Percentiles rank a stretch among this genome's conserved stretches.
Evolutionary conservation across 2,888 invertebrate species (phyloP).

Genomic region (Ophion ellenae): DNA sequence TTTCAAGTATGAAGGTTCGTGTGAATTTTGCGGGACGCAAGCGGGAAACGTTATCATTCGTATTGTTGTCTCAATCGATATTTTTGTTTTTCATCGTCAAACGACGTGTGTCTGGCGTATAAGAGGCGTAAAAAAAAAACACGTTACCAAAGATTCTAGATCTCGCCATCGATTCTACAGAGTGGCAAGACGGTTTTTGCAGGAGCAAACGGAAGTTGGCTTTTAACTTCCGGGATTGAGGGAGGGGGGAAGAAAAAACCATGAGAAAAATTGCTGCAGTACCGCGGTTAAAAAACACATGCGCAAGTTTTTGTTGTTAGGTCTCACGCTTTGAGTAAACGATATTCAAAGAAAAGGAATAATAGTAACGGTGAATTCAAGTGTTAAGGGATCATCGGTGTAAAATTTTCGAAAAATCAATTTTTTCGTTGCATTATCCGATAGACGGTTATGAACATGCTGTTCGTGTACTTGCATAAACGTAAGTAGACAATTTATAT

Average conservation of each 20-base stretch:
- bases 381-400: slow-evolving; percentile 33
- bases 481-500: too few species aligned
- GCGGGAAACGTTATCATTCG: slow-evolving; percentile 43
- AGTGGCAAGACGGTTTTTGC: slow-evolving; percentile 23
- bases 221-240: slow-evolving; percentile 7
- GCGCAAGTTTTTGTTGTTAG: slow-evolving; percentile 70
- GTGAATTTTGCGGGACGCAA: slow-evolving; percentile 62
- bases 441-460: too few species aligned
- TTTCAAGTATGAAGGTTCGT: slow-evolving; percentile 64
- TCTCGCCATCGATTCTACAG: slow-evolving; percentile 12
- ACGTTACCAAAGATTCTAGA: background rate
- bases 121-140: slow-evolving; percentile 1
- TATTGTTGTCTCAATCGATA: slow-evolving; percentile 30
- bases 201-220: slow-evolving; percentile 31
- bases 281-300: slow-evolving; percentile 69
- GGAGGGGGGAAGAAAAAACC: slow-evolving; percentile 28
- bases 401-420: too few species aligned
- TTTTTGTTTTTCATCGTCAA: slow-evolving; percentile 38
- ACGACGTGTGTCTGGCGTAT: slow-evolving; percentile 30
- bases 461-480: too few species aligned
- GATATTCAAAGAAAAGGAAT: slow-evolving; percentile 56
- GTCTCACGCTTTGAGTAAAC: slow-evolving; percentile 71
- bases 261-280: slow-evolving; percentile 45
- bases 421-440: too few species aligned
- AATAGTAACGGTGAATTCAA: slow-evolving; percentile 12